phyloP scores from a whole-genome alignment of 2,113 vertebrate genomes.

The Myiozetetes cayanensis region DNA sequence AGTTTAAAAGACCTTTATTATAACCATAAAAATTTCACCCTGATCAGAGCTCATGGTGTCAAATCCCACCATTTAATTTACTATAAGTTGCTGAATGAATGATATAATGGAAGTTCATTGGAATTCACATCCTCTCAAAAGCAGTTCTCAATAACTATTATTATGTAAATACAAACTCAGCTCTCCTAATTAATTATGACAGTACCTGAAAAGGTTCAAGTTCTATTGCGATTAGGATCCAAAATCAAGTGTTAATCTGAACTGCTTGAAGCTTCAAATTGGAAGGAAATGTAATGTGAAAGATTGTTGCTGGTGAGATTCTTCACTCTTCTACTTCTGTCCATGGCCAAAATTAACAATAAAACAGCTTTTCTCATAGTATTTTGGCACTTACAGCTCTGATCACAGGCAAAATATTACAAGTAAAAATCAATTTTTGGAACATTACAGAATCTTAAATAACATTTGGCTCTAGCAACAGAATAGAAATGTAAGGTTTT shows the following conservation, averaged over 20 bases:
- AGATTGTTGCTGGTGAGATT: not conserved
- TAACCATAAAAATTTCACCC: not conserved
- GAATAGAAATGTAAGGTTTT: not conserved
- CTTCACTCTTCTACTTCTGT: constrained; percentile 27
- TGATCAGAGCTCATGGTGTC: not conserved
- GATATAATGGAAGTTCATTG: not conserved
- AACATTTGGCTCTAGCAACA: not conserved
- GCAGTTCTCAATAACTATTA: not conserved
- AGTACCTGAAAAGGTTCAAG: not conserved
- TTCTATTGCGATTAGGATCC: not conserved
- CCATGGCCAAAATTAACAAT: constrained; percentile 13
- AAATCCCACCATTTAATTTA: constrained; percentile 18
- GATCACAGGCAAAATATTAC: not conserved
- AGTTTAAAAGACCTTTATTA: not conserved
- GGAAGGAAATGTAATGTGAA: constrained; percentile 4
- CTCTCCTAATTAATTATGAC: not conserved
- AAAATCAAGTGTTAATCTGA: not conserved
- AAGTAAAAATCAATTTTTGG: not conserved
- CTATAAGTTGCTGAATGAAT: not conserved
- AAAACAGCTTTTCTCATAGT: not conserved
- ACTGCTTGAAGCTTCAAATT: constrained; percentile 4
- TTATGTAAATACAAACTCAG: not conserved
- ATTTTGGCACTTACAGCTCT: not conserved
- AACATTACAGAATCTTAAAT: not conserved
- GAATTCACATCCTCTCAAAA: not conserved